These are phyloP conservation scores for Hirudinaria manillensis DNA, from an alignment of 2,888 invertebrate species.

Conservation along the genomic window DNA sequence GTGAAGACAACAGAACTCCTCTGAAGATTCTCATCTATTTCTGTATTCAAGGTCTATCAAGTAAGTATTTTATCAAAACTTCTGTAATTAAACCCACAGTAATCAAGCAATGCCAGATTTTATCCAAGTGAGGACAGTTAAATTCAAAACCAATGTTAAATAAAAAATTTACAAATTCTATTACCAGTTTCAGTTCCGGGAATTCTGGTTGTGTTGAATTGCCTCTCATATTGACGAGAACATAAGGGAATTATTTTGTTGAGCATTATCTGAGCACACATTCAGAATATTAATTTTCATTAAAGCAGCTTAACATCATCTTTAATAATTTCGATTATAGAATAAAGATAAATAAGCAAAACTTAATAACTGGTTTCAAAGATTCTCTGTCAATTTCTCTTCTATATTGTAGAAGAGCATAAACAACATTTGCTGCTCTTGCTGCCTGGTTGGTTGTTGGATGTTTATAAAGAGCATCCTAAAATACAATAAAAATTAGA, in stretches of 20 bases:
- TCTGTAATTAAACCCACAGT: no score
- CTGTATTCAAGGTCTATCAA: no score
- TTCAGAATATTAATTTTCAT: neutral
- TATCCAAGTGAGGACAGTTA: no score
- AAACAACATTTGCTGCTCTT: conserved; percentile 80
- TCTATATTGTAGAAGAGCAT: conserved; percentile 78
- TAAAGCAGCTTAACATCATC: neutral
- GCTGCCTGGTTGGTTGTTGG: conserved; percentile 60
- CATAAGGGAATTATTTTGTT: conserved; percentile 88
- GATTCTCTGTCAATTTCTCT: conserved; percentile 86
- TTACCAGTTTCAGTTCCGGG: conserved; percentile 77
- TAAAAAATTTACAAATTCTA: neutral
- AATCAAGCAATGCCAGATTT: no score
- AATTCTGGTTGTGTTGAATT: conserved; percentile 78
- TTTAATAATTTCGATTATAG: neutral
- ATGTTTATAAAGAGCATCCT: conserved; percentile 55
- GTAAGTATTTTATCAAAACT: no score
- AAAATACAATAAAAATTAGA: neutral
- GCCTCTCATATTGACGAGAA: conserved; percentile 92
- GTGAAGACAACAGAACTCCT: no score
- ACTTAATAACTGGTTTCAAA: conserved; percentile 71
- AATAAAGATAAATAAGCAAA: neutral
- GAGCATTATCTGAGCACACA: conserved; percentile 59
- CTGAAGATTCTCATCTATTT: no score
- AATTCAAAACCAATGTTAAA: no score